phyloP scores from a whole-genome alignment of 2,797 vertebrate species.

The Anisognathus igniventris region DNA sequence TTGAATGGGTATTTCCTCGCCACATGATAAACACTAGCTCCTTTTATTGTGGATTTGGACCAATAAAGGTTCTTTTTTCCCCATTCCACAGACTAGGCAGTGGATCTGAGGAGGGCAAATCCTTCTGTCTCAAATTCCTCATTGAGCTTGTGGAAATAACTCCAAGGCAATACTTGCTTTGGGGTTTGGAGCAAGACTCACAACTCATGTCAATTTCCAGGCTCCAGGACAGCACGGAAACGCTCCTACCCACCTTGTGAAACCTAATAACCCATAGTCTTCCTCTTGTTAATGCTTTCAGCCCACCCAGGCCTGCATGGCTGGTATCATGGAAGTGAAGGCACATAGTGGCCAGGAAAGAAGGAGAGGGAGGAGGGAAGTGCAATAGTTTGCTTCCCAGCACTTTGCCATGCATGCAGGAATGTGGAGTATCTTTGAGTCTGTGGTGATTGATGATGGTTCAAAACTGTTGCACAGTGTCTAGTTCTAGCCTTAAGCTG shows the following conservation, averaged over 20 bases:
- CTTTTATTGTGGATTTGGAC: not conserved
- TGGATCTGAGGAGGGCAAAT: not conserved
- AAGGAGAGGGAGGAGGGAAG: not conserved
- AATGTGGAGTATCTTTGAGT: not conserved
- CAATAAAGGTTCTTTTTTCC: not conserved
- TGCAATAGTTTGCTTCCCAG: not conserved
- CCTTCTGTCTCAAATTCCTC: not conserved
- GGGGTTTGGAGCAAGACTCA: not conserved
- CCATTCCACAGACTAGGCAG: not conserved
- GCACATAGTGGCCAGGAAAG: not conserved
- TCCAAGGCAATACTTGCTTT: not conserved
- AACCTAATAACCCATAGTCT: not conserved
- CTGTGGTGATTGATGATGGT: rapidly evolving
- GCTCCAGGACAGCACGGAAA: not conserved
- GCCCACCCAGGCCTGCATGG: not conserved
- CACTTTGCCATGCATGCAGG: rapidly evolving
- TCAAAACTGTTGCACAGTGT: not conserved
- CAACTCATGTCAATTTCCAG: not conserved
- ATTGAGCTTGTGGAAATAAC: not conserved
- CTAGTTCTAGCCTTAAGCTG: not conserved
- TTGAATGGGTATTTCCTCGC: not conserved
- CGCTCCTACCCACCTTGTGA: not conserved
- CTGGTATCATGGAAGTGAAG: not conserved
- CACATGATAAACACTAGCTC: not conserved
- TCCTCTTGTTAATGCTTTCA: not conserved